Conservation (phyloP, 92 coral and sea anemone genomes). For the Palythoa caribaeorum region DNA sequence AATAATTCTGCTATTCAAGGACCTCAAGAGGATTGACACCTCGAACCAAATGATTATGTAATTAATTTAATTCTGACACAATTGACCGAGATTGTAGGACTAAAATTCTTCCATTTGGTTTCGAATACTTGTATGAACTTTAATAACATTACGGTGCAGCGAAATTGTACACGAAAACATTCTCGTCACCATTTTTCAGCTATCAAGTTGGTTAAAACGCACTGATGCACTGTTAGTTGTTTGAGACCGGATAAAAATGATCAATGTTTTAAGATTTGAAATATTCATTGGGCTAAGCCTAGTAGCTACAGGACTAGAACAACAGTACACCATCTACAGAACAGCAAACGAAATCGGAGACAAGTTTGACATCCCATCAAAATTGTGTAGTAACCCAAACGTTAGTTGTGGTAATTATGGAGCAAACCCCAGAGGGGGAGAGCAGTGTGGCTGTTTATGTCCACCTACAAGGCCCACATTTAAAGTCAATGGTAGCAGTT, state of each 20-base stretch:
- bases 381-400: neutral
- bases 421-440: neutral
- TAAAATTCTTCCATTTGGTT: neutral
- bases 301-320: neutral
- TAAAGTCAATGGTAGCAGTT: neutral
- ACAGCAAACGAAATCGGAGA: constrained; percentile 12
- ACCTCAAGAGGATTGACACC: neutral
- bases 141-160: neutral
- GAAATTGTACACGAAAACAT: neutral
- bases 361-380: constrained; percentile 18
- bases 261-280: neutral
- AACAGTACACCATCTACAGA: constrained; percentile 9
- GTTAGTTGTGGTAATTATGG: constrained; percentile 4
- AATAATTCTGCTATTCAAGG: neutral
- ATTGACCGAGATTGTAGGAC: neutral
- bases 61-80: neutral
- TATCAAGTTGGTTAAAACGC: neutral
- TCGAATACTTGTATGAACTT: neutral
- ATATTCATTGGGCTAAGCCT: neutral
- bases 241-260: neutral
- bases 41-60: neutral
- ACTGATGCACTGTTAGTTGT: neutral
- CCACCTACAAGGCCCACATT: constrained; percentile 25
- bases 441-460: constrained; percentile 5
- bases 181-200: neutral